A percentile compares a stretch with the other conserved stretches of the same genome.
Evolutionary conservation across 2,888 invertebrate genomes (phyloP).

Genomic region (Crocallis elinguaria): DNA sequence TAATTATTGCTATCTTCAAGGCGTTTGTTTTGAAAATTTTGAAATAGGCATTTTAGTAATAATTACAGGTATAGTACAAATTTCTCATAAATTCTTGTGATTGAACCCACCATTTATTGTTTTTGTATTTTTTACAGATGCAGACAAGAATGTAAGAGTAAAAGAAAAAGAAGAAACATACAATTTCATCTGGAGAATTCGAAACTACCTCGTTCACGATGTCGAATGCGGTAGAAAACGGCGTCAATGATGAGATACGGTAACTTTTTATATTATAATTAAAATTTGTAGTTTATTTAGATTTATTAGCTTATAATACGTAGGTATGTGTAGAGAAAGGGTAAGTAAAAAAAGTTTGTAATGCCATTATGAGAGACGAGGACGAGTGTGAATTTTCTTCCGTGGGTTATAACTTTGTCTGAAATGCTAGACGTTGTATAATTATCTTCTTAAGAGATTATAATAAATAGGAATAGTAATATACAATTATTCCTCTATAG

Average conservation of each 20-base stretch:
- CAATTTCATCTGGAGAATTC: slow-evolving; percentile 30
- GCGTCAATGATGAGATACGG: slow-evolving; percentile 69
- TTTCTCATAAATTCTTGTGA: background rate
- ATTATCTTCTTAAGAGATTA: no score
- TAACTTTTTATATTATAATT: no score
- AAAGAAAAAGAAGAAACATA: slow-evolving; percentile 31
- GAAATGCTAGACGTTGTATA: no score
- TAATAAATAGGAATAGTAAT: no score
- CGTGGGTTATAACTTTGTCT: no score
- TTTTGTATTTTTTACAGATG: slow-evolving; percentile 54
- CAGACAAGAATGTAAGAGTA: slow-evolving; percentile 57
- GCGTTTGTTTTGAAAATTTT: slow-evolving; percentile 34
- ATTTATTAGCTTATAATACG: no score
- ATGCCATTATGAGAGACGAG: no score
- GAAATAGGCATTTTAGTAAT: background rate
- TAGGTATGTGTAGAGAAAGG: no score
- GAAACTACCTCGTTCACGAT: slow-evolving; percentile 47
- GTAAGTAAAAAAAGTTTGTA: no score
- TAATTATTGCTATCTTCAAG: background rate
- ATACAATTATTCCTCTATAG: no score
- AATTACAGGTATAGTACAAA: background rate
- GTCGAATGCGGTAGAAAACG: slow-evolving; percentile 72
- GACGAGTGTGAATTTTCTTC: no score
- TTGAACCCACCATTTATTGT: background rate
- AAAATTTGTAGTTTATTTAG: no score